Evolutionary conservation across 2,888 invertebrate species (phyloP).

Genomic region (Phanerotoma sp.): DNA sequence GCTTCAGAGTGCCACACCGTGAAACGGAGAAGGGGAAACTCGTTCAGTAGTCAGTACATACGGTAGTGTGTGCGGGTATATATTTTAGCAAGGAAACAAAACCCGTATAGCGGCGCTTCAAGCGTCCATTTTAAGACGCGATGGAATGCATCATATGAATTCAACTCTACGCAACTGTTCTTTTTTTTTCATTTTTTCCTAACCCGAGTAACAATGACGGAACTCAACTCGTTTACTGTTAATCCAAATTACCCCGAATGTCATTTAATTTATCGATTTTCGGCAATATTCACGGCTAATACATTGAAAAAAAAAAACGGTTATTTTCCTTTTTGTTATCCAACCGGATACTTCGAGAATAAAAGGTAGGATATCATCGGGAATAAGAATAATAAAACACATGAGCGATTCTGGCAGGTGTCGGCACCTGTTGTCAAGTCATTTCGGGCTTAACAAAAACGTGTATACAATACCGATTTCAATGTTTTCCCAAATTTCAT

Average conservation of each 20-base stretch:
- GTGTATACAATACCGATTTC: no score
- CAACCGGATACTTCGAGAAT: background rate
- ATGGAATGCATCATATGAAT: conserved; percentile 25
- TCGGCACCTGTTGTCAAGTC: background rate
- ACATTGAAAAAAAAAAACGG: no score
- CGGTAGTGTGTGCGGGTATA: background rate
- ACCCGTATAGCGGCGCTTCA: conserved; percentile 21
- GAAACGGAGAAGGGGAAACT: conserved; percentile 1
- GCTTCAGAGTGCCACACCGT: no score
- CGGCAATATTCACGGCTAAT: no score
- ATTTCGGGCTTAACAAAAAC: background rate
- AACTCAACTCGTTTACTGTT: no score
- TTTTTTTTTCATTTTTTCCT: no score
- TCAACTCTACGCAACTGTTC: background rate
- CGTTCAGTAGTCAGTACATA: background rate
- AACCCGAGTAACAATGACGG: no score
- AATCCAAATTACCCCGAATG: no score
- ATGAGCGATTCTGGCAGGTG: background rate
- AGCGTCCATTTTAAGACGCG: conserved; percentile 33
- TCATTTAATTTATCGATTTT: no score
- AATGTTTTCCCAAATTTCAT: no score
- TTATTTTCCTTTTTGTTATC: background rate
- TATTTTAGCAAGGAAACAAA: conserved; percentile 5
- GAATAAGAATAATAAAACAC: background rate
- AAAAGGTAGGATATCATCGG: background rate